These are phyloP conservation scores for Ceratosolen fusciceps DNA, from an alignment of 1,140 invertebrate species.

Conservation along the genomic window DNA sequence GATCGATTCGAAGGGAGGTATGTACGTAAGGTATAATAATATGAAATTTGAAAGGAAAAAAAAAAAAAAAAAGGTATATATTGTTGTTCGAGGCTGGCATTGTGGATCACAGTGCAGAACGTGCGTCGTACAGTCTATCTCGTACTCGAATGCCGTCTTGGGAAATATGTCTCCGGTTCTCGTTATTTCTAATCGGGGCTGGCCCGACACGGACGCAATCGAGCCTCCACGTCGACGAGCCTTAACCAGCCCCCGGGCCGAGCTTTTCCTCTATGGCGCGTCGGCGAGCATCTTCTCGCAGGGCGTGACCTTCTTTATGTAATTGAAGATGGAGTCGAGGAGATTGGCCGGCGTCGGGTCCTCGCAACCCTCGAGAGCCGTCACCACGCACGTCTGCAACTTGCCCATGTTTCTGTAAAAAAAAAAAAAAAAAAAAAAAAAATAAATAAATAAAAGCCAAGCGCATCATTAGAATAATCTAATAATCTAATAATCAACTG, in stretches of 20 bases:
- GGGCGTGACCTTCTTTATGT: constrained; percentile 78
- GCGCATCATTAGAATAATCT: too few species aligned
- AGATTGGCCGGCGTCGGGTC: constrained; percentile 85
- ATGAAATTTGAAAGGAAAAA: too few species aligned
- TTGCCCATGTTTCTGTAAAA: constrained; percentile 74
- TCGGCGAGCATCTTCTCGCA: constrained; percentile 71
- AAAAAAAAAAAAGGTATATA: too few species aligned
- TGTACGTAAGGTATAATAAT: too few species aligned
- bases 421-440: too few species aligned
- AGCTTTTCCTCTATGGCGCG: constrained; percentile 7
- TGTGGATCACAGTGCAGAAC: background rate
- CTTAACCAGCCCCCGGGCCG: too few species aligned
- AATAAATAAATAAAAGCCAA: too few species aligned
- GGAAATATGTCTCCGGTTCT: background rate
- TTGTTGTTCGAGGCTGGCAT: background rate
- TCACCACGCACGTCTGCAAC: constrained; percentile 77
- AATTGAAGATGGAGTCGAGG: constrained; percentile 82
- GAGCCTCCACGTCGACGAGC: background rate
- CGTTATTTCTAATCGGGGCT: background rate
- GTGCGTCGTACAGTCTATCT: background rate
- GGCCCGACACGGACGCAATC: background rate
- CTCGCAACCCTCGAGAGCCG: constrained; percentile 76
- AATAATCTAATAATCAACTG: too few species aligned
- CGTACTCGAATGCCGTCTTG: background rate
- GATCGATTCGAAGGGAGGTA: too few species aligned